Evolutionary conservation across 2,797 vertebrate genomes (phyloP).

Genomic region (Xiphophorus birchmanni): DNA sequence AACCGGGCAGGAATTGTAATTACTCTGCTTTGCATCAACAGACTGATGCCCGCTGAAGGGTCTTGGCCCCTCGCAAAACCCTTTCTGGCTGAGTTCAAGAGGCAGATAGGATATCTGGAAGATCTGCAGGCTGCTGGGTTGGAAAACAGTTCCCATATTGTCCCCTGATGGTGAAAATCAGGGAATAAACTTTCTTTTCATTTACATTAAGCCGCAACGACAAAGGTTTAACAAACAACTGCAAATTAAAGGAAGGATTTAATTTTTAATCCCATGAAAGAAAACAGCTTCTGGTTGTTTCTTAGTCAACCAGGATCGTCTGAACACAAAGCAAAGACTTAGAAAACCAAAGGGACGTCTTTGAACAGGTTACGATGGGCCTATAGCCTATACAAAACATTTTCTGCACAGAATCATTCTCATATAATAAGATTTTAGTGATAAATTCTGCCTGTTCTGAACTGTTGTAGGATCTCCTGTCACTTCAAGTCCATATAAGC

Average conservation of each 20-base stretch:
- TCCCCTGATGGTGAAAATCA: constrained; percentile 34
- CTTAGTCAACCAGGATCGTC: background rate
- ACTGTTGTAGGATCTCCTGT: too few species aligned
- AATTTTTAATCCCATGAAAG: constrained; percentile 18
- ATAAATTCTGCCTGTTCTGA: too few species aligned
- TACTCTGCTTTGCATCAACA: constrained; percentile 66
- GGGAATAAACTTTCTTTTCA: constrained; percentile 39
- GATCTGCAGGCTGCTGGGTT: constrained; percentile 57
- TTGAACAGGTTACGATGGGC: constrained; percentile 4
- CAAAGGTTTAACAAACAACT: constrained; percentile 10
- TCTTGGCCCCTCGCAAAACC: constrained; percentile 39
- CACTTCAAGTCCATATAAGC: too few species aligned
- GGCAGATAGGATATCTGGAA: constrained; percentile 76
- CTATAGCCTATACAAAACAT: too few species aligned
- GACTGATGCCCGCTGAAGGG: constrained; percentile 50
- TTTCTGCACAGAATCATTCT: too few species aligned
- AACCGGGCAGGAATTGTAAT: constrained; percentile 48
- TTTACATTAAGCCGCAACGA: background rate
- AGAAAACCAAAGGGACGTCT: constrained; percentile 26
- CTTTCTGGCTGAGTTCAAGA: constrained; percentile 49
- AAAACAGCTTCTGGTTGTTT: constrained; percentile 23
- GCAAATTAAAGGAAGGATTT: constrained; percentile 28
- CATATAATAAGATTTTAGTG: too few species aligned
- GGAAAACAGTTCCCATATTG: constrained; percentile 63
- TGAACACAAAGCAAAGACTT: constrained; percentile 43